Evolutionary conservation across 1,140 invertebrate genomes (phyloP), one percentile per base, ranked within the genome.

Genomic region (Ptiloglossa arizonensis): DNA sequence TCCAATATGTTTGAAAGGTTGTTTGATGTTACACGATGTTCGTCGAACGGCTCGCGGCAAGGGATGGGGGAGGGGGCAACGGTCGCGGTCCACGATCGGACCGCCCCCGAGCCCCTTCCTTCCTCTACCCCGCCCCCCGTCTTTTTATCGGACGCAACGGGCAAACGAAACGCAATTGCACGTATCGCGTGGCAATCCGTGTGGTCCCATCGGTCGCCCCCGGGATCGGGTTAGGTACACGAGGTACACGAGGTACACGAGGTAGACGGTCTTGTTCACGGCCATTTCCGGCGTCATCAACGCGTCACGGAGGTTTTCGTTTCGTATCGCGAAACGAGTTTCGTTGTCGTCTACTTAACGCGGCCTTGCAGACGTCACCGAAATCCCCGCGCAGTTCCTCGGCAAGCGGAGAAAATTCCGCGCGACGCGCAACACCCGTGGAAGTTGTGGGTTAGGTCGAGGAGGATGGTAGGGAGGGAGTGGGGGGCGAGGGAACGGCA

Each of bases 261-360:
- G 44, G 44, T 17, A 15, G 5, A 15, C 27, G 44, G 24, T 9
- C 62, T 44, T 38, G 62, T 66, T 24, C 38, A 24, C 52, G 72
- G n/a, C n/a, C n/a, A n/a, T n/a, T 48, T 64, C 38, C 50, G n/a
- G n/a, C n/a, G 50, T 48, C 72, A 68, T 75, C 52, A 75, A 68
- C 72, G 52, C 72, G 50, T 75, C 72, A 44, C 38, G 32, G n/a
- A n/a, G n/a, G 63, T 38, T 68, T 68, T 57, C 41, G 70, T 72
- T 27, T 32, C 57, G 35, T 29, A 27, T 32, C 15, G 57, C 54
- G 73, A 68, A 68, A 76, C 54, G 73, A 69, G 73, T 76, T 76
- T 69, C 50, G 73, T 76, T 76, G 73, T 48, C 24, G 72, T 57
- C 73, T 76, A 44, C 73, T 76, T 76, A 76, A 69, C 73, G 63